Conservation (phyloP, 2,797 vertebrate genomes). For the Periophthalmus magnuspinnatus region DNA sequence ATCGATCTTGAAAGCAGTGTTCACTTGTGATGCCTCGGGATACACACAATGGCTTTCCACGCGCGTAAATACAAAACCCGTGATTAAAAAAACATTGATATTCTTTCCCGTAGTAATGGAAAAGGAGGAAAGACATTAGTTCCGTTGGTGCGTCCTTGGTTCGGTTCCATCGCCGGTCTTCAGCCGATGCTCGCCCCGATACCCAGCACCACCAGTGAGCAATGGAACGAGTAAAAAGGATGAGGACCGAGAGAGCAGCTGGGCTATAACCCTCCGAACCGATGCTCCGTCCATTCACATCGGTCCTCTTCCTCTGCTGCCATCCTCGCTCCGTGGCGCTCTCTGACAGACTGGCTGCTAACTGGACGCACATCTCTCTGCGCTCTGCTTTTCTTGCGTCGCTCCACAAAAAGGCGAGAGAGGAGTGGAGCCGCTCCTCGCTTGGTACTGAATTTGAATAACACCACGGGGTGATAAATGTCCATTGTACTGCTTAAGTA, state of each 20-base stretch:
- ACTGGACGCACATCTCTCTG: conserved; percentile 67
- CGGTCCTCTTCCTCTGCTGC: conserved; percentile 8
- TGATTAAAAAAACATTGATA: conserved; percentile 27
- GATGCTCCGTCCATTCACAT: conserved; percentile 29
- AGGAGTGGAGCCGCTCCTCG: conserved; percentile 91
- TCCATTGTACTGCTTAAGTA: conserved; percentile 98
- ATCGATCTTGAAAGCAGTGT: conserved; percentile 49
- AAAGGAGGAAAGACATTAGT: conserved; percentile 54
- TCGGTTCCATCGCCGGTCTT: conserved; percentile 65
- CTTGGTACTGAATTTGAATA: conserved; percentile 99
- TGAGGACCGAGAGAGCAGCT: conserved; percentile 45
- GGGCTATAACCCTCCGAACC: conserved; percentile 56
- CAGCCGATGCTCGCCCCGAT: conserved; percentile 48
- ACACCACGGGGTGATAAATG: conserved; percentile 99
- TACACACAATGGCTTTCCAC: conserved; percentile 62
- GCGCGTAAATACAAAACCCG: conserved; percentile 34
- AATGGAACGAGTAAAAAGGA: conserved; percentile 34
- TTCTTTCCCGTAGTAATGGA: conserved; percentile 36
- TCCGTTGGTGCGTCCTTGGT: conserved; percentile 69
- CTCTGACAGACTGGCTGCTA: conserved; percentile 64
- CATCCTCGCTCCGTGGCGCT: conserved; percentile 61
- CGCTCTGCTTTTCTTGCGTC: conserved; percentile 83
- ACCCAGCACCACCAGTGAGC: conserved; percentile 58
- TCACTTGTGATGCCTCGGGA: conserved; percentile 53
- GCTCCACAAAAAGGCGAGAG: conserved; percentile 83